phyloP scores from a whole-genome alignment of 2,113 vertebrate species.

The Dolichallabes microphthalmus region DNA sequence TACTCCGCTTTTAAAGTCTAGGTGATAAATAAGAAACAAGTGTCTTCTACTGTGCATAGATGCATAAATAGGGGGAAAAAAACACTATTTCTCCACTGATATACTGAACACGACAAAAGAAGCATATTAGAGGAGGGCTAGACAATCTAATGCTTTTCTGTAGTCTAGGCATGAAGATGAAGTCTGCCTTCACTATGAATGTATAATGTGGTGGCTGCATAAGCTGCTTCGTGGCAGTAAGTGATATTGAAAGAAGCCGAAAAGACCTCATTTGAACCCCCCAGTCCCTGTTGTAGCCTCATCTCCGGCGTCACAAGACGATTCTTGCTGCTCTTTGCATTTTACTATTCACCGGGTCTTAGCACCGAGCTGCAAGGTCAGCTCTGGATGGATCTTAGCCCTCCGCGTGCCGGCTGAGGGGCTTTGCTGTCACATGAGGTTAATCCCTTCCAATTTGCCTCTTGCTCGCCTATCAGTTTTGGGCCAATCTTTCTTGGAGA shows the following conservation, averaged over 20 bases:
- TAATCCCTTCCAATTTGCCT: conserved; percentile 70
- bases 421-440: conserved; percentile 69
- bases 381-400: conserved; percentile 66
- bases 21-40: background rate
- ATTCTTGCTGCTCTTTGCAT: conserved; percentile 54
- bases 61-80: background rate
- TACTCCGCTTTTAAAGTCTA: background rate
- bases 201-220: background rate
- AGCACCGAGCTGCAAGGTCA: conserved; percentile 63
- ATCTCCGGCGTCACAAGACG: conserved; percentile 3
- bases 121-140: background rate
- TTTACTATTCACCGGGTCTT: conserved; percentile 64
- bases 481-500: conserved; percentile 53
- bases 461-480: conserved; percentile 62
- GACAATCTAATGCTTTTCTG: background rate
- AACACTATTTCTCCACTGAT: background rate
- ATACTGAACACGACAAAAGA: background rate
- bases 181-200: background rate
- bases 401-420: conserved; percentile 60
- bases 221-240: conserved; percentile 15
- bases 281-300: background rate
- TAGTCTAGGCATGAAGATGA: background rate
- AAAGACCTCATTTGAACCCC: conserved; percentile 24
- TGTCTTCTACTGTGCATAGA: background rate
- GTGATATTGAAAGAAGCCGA: conserved; percentile 16